Percentiles rank a stretch among this genome's conserved stretches.
These are phyloP conservation scores for Barnardius zonarius DNA, from an alignment of 2,113 vertebrate species.

Conservation along the genomic window DNA sequence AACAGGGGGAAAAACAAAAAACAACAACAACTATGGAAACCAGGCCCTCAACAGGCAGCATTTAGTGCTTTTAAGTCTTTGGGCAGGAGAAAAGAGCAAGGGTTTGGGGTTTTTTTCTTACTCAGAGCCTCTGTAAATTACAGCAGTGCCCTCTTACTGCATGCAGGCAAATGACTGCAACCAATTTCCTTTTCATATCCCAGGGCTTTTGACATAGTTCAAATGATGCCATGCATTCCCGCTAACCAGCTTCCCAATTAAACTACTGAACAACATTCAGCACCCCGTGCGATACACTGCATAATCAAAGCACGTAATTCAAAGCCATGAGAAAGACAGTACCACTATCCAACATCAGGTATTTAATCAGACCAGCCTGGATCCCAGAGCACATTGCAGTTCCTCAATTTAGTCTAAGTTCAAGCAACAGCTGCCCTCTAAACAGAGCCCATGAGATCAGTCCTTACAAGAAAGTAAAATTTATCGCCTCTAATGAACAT, in stretches of 20 bases:
- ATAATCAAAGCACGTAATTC: not conserved
- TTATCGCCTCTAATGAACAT: not conserved
- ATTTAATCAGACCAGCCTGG: not conserved
- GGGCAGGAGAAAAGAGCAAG: not conserved
- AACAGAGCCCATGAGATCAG: not conserved
- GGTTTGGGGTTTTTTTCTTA: not conserved
- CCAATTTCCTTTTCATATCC: not conserved
- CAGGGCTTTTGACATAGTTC: not conserved
- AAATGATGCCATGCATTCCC: not conserved
- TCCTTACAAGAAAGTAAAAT: not conserved
- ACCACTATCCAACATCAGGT: not conserved
- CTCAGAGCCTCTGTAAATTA: not conserved
- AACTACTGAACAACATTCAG: not conserved
- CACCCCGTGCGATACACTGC: not conserved
- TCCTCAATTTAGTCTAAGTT: not conserved
- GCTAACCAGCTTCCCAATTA: not conserved
- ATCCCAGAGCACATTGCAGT: not conserved
- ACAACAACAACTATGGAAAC: not conserved
- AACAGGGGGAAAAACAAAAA: not conserved
- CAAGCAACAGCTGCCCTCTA: not conserved
- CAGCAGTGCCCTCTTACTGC: not conserved
- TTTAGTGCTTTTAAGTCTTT: not conserved
- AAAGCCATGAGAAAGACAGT: not conserved
- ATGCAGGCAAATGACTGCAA: not conserved
- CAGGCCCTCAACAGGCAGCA: accelerated